A percentile compares a stretch with the other conserved stretches of the same genome.
These are phyloP conservation scores for Nomia melanderi DNA, from an alignment of 1,140 invertebrate species.

Conservation along the genomic window DNA sequence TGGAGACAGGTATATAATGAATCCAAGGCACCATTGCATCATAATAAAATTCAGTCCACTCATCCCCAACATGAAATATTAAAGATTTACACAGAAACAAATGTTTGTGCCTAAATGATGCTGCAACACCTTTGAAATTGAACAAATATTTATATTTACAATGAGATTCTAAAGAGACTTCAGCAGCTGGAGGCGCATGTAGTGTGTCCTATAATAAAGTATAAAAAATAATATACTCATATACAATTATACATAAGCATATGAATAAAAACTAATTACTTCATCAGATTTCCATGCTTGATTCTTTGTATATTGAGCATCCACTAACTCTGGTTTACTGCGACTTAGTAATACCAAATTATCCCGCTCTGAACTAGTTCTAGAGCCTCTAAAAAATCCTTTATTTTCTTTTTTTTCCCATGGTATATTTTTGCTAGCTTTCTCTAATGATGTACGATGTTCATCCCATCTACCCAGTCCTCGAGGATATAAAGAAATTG, in stretches of 20 bases:
- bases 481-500: constrained; percentile 94
- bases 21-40: constrained; percentile 95
- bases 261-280: constrained; percentile 75
- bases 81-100: constrained; percentile 96
- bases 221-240: constrained; percentile 8
- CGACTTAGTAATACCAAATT: constrained; percentile 93
- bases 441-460: constrained; percentile 87
- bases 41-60: constrained; percentile 99
- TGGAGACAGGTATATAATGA: constrained; percentile 95
- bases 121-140: constrained; percentile 97
- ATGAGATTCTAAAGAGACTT: constrained; percentile 95
- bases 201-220: constrained; percentile 89
- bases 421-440: constrained; percentile 84
- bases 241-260: not conserved
- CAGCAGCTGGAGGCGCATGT: constrained; percentile 88
- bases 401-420: constrained; percentile 90
- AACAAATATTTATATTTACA: constrained; percentile 97
- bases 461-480: constrained; percentile 96
- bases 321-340: constrained; percentile 88
- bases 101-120: constrained; percentile 98
- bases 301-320: constrained; percentile 98
- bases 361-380: constrained; percentile 95
- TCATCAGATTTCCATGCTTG: constrained; percentile 98
- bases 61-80: constrained; percentile 97
- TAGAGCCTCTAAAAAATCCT: constrained; percentile 96